Evolutionary conservation across 2,797 vertebrate species (phyloP).

Genomic region (Spinus pinus): DNA sequence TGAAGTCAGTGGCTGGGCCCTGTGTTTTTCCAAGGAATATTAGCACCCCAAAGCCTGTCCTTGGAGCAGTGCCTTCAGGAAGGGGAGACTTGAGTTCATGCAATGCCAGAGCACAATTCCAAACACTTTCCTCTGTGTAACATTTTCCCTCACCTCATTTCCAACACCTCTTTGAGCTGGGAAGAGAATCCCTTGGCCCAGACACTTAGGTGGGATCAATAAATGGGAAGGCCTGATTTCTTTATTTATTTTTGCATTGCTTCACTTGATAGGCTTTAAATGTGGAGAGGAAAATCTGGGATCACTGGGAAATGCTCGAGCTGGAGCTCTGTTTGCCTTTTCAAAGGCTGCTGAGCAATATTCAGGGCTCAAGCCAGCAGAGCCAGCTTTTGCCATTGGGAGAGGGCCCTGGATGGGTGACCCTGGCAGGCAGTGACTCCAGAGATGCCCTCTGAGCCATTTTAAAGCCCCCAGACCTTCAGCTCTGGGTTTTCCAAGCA

Average conservation of each 20-base stretch:
- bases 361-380: neutral
- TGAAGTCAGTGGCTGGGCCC: neutral
- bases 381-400: neutral
- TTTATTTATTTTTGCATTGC: neutral
- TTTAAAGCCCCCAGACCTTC: neutral
- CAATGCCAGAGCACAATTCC: neutral
- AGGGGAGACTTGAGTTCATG: neutral
- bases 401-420: neutral
- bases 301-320: neutral
- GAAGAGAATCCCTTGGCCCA: neutral
- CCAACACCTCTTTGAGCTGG: neutral
- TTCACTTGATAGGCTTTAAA: neutral
- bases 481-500: neutral
- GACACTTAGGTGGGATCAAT: neutral
- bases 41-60: conserved; percentile 11
- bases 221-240: neutral
- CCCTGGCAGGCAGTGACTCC: neutral
- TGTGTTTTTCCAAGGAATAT: neutral
- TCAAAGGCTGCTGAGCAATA: neutral
- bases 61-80: neutral
- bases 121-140: fast-evolving
- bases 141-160: neutral
- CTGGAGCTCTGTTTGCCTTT: neutral
- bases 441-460: neutral
- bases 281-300: neutral